Evolutionary conservation across 2,797 vertebrate species (phyloP).

Genomic region (Xerus rutilus): DNA sequence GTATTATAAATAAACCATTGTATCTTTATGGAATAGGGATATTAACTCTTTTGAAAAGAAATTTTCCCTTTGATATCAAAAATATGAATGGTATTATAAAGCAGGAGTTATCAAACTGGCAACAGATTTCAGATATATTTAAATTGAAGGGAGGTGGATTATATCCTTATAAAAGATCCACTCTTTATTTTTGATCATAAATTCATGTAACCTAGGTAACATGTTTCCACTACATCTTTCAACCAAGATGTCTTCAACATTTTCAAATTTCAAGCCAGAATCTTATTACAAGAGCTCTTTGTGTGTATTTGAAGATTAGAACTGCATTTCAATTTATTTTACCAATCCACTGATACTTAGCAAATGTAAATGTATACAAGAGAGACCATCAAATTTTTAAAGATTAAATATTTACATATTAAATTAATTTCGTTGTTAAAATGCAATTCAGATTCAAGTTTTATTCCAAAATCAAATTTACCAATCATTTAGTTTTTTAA

Average conservation of each 20-base stretch:
- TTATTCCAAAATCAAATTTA: conserved; percentile 58
- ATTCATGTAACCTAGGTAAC: conserved; percentile 81
- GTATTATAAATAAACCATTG: conserved; percentile 54
- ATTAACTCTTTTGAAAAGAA: conserved; percentile 55
- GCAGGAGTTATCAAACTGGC: conserved; percentile 52
- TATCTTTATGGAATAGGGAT: conserved; percentile 5
- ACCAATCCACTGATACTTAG: conserved; percentile 31
- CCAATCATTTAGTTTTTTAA: neutral
- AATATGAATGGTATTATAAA: conserved; percentile 49
- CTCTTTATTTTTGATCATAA: conserved; percentile 76
- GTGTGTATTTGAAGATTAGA: conserved; percentile 51
- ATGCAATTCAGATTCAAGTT: conserved; percentile 59
- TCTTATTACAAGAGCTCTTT: conserved; percentile 61
- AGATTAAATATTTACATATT: conserved; percentile 58
- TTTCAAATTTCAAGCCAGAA: conserved; percentile 67
- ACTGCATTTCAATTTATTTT: conserved; percentile 67
- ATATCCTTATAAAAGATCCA: conserved; percentile 57
- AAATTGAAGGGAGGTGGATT: conserved; percentile 52
- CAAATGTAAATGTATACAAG: conserved; percentile 39
- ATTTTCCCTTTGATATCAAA: conserved; percentile 61
- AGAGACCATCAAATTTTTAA: conserved; percentile 2
- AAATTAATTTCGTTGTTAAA: conserved; percentile 60
- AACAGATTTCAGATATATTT: conserved; percentile 67
- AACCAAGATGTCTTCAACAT: conserved; percentile 57
- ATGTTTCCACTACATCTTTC: conserved; percentile 60